phyloP scores from a whole-genome alignment of 2,888 invertebrate genomes.

The Folsomia manolachei region DNA sequence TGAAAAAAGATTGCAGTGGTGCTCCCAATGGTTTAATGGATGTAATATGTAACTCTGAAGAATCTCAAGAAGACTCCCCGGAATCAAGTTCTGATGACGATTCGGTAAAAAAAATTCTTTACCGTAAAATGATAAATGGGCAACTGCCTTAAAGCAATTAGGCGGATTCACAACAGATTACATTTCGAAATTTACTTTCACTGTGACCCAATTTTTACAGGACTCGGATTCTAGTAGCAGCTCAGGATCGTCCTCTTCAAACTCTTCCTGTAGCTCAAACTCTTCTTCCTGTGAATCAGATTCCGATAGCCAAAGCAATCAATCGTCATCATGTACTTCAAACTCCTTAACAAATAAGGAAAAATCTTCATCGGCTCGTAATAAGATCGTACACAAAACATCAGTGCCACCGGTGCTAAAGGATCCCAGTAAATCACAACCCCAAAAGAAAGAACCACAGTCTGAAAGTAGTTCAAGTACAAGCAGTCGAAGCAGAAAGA shows the following conservation, averaged over 20 bases:
- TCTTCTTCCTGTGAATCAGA: slow-evolving; percentile 45
- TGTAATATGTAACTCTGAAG: slow-evolving; percentile 41
- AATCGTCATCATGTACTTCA: slow-evolving; percentile 35
- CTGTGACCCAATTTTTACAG: slow-evolving; percentile 54
- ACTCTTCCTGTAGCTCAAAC: slow-evolving; percentile 25
- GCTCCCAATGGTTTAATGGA: slow-evolving; percentile 43
- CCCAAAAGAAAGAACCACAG: slow-evolving; percentile 6
- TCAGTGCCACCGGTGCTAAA: neutral
- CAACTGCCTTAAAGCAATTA: too few species aligned
- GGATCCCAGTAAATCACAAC: neutral
- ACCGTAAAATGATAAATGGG: too few species aligned
- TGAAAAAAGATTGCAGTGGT: slow-evolving; percentile 36
- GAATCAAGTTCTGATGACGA: slow-evolving; percentile 41
- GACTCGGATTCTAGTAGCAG: slow-evolving; percentile 54
- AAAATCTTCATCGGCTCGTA: neutral
- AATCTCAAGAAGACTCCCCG: slow-evolving; percentile 42
- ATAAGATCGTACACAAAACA: neutral
- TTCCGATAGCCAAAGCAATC: slow-evolving; percentile 40
- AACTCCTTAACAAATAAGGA: too few species aligned
- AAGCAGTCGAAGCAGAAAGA: slow-evolving; percentile 35
- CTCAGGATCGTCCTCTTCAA: slow-evolving; percentile 30
- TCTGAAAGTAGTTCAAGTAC: slow-evolving; percentile 40
- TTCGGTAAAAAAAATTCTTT: slow-evolving; percentile 21
- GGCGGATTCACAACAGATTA: too few species aligned
- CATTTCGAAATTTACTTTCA: too few species aligned